These are phyloP conservation scores for Mesitornis unicolor DNA, from an alignment of 2,113 vertebrate genomes.

Conservation along the genomic window DNA sequence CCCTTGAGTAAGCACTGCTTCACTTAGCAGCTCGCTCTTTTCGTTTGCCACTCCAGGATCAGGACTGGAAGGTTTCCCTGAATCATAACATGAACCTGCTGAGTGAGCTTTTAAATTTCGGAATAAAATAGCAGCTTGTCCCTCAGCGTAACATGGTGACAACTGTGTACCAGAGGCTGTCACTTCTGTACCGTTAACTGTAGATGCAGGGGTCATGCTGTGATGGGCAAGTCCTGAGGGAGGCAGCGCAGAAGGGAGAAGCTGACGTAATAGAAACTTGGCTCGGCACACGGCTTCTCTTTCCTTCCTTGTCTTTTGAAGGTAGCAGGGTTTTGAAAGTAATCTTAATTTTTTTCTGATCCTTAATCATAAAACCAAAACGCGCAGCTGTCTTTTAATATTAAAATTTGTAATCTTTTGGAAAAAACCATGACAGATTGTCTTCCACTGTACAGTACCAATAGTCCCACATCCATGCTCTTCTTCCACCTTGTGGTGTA, in stretches of 20 bases:
- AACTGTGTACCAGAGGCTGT: not conserved
- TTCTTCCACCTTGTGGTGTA: not conserved
- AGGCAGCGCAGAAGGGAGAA: not conserved
- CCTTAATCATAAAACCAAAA: not conserved
- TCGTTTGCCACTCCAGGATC: not conserved
- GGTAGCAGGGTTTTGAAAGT: not conserved
- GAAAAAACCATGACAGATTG: not conserved
- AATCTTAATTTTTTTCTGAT: not conserved
- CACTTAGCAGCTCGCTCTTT: not conserved
- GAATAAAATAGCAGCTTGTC: not conserved
- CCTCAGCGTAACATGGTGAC: not conserved
- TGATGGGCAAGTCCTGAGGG: not conserved
- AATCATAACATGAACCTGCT: not conserved
- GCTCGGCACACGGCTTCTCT: not conserved
- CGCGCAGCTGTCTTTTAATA: not conserved
- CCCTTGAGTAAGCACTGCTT: not conserved
- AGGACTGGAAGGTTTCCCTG: not conserved
- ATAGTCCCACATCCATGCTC: not conserved
- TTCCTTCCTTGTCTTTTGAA: not conserved
- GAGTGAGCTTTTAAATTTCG: not conserved
- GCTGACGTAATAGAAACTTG: not conserved
- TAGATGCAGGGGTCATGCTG: not conserved
- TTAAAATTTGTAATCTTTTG: not conserved
- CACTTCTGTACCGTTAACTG: not conserved
- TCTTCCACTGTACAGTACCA: not conserved